A percentile compares a stretch with the other conserved stretches of the same genome.
These are phyloP conservation scores for Tillus elongatus DNA, from an alignment of 2,888 invertebrate species.

Conservation along the genomic window DNA sequence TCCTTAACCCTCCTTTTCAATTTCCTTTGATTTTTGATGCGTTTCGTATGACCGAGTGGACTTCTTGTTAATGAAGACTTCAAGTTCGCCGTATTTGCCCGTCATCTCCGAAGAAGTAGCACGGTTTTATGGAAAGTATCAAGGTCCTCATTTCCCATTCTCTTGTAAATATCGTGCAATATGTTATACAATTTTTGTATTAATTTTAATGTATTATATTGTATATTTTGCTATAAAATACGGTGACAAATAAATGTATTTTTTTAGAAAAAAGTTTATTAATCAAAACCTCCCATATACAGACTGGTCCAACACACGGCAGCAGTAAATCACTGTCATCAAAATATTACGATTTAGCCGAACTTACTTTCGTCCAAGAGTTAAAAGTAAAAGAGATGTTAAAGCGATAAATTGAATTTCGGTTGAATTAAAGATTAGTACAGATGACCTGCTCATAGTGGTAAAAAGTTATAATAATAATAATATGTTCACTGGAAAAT, in stretches of 20 bases:
- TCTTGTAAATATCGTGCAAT: slow-evolving; percentile 33
- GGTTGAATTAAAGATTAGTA: too few species aligned
- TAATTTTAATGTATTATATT: slow-evolving; percentile 22
- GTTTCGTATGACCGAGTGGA: background rate
- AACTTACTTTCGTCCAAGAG: too few species aligned
- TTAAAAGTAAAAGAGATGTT: too few species aligned
- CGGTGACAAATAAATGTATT: slow-evolving; percentile 25
- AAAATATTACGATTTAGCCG: too few species aligned
- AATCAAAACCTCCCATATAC: too few species aligned
- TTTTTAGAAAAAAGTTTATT: too few species aligned
- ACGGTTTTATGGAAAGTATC: background rate
- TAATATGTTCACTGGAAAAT: too few species aligned
- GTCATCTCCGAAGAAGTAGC: slow-evolving; percentile 1
- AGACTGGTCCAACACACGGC: too few species aligned
- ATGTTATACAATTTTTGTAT: slow-evolving; percentile 29
- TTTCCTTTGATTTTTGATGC: background rate
- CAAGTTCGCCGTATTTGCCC: slow-evolving; percentile 2
- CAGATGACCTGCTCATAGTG: too few species aligned
- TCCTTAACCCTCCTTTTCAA: background rate
- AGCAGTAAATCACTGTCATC: too few species aligned
- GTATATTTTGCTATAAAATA: slow-evolving; percentile 31
- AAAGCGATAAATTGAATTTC: too few species aligned
- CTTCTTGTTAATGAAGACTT: slow-evolving; percentile 2
- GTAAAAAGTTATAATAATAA: too few species aligned
- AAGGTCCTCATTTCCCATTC: background rate